Conservation (phyloP, 2,797 vertebrate genomes). For the Argya squamiceps region DNA sequence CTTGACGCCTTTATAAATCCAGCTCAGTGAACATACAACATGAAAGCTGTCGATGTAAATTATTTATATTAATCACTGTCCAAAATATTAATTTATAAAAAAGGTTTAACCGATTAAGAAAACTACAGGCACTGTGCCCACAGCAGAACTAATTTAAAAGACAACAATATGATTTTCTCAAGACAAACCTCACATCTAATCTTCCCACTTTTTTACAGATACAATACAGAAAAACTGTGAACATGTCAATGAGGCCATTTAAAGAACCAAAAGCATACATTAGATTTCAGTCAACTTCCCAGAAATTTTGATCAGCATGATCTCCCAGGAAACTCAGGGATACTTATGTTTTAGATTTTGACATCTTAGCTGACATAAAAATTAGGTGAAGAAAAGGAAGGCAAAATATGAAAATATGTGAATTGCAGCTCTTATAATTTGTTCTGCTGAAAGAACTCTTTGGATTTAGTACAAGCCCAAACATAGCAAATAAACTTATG, state of each 20-base stretch:
- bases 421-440: not conserved
- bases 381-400: not conserved
- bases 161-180: not conserved
- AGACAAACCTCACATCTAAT: not conserved
- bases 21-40: not conserved
- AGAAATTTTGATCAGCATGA: not conserved
- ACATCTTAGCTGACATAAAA: not conserved
- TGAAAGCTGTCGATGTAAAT: constrained; percentile 22
- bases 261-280: not conserved
- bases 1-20: constrained; percentile 22
- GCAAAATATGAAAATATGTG: not conserved
- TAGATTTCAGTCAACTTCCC: not conserved
- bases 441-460: not conserved
- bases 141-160: constrained; percentile 20
- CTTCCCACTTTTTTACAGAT: not conserved
- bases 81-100: constrained; percentile 29
- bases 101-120: constrained; percentile 38
- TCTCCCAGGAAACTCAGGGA: not conserved
- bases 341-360: not conserved
- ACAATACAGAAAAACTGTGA: not conserved
- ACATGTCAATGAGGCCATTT: constrained; percentile 14
- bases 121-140: not conserved
- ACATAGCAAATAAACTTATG: not conserved
- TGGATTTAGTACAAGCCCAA: not conserved
- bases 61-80: constrained; percentile 49